phyloP scores from a whole-genome alignment of 2,888 invertebrate genomes.

The Auanema freiburgensis region DNA sequence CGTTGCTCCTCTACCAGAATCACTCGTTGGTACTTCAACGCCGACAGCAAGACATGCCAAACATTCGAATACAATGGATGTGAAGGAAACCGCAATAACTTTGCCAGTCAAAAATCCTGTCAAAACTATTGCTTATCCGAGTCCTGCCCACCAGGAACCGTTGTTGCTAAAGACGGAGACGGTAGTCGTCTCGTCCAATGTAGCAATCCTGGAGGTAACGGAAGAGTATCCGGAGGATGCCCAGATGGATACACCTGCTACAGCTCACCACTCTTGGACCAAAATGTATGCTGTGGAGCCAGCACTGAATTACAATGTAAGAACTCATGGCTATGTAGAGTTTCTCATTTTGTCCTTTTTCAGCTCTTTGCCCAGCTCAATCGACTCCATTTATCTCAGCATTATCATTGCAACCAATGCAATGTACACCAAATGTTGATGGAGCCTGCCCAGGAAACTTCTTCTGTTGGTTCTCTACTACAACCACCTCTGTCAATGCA shows the following conservation, averaged over 20 bases:
- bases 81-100: constrained; percentile 64
- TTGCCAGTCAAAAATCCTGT: constrained; percentile 60
- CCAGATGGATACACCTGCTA: constrained; percentile 63
- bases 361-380: constrained; percentile 60
- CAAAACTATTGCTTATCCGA: constrained; percentile 63
- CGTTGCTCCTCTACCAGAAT: constrained; percentile 50
- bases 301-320: constrained; percentile 57
- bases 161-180: constrained; percentile 60
- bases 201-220: constrained; percentile 52
- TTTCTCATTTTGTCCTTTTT: constrained; percentile 16
- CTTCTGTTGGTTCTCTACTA: constrained; percentile 64
- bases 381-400: constrained; percentile 63
- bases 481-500: constrained; percentile 58
- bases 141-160: constrained; percentile 60
- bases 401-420: constrained; percentile 63
- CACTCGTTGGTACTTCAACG: constrained; percentile 62
- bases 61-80: constrained; percentile 64
- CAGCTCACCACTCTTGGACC: constrained; percentile 58
- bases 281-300: constrained; percentile 64
- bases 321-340: constrained; percentile 4
- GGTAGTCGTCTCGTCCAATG: constrained; percentile 55
- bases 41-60: constrained; percentile 60
- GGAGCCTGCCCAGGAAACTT: constrained; percentile 63
- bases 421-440: constrained; percentile 63
- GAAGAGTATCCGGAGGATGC: constrained; percentile 59